Evolutionary conservation across 1,140 invertebrate genomes (phyloP), one percentile per base, ranked within the genome.

Genomic region (Plutomurus gul): DNA sequence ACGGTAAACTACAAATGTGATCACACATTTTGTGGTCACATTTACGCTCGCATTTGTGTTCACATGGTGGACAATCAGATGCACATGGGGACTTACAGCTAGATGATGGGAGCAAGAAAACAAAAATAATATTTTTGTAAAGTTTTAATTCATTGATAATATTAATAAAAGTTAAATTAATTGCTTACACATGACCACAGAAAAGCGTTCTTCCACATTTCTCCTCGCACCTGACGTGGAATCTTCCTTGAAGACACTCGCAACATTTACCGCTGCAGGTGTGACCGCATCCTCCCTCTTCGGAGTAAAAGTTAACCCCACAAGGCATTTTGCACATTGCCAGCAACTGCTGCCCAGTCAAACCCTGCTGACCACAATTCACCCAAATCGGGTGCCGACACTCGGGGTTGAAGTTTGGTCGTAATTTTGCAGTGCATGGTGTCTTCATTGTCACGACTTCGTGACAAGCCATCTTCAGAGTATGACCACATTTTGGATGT

Each of bases 171-270:
- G n/a, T n/a, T n/a, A n/a, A n/a, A n/a, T n/a, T n/a, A n/a, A n/a
- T n/a, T n/a, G n/a, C n/a, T n/a, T n/a, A 87, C 87, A 85, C 84
- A 84, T 93, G 92, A 43, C 89, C 89, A 86, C 92, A 93, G 72
- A 93, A 89, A 37, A 89, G 87, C 10, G 81, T 81, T 65, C 87
- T 85, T 37, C 89, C 87, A 86, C 92, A 93, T 25, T 87, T 85
- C 78, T 90, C 87, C 33, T 83, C 81, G 85, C 92, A 94, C 40
- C 84, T 85, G 76, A 60, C 81, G 85, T 93, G 92, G 51, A 93
- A 85, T 27, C 91, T 87, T 20, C 91, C 90, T 83, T 89, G 89
- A 8, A 82, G 84, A 83, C 92, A 93, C 39, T 82, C 46, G 3
- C 88, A 88, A 86, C 91, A 92, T 2, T 85, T 22, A 10, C 70